Base-by-base conservation (phyloP, 2,113 vertebrate genomes). In the Ammodytes marinus region DNA sequence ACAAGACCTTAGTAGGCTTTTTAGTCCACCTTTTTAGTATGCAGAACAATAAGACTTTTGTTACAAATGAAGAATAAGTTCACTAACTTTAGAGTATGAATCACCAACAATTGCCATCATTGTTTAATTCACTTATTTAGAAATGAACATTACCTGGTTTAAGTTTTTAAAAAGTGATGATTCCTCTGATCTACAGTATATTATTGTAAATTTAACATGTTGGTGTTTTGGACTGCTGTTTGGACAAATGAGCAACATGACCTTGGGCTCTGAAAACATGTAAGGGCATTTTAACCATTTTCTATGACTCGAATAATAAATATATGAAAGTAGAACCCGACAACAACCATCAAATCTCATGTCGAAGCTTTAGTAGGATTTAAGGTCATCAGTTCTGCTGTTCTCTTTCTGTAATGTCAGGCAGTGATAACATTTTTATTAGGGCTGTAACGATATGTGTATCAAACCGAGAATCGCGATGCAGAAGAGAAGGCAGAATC, bases 391-490 rank as follows among this genome's bases (percentile, higher is more conserved):
- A 5, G 47, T 39, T 61, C n/a, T 69, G 60, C 70, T 70, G 54
- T 19, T 77, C 43, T 54, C 9, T 64, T 49, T 46, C 10, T 69
- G 11, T 0, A 0, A 40, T 57, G 69, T 72, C 19, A 40, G 46
- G 53, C 9, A 47, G 47, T n/a, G 68, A 69, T 42, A 77, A 53
- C 49, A 72, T 66, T 59, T 45, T 40, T 49, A 74, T 86, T n/a
- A n/a, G n/a, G n/a, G n/a, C n/a, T n/a, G n/a, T n/a, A n/a, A n/a
- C n/a, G n/a, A n/a, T n/a, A n/a, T n/a, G n/a, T n/a, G n/a, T n/a
- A n/a, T n/a, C n/a, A n/a, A n/a, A n/a, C n/a, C n/a, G n/a, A n/a
- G n/a, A n/a, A n/a, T n/a, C n/a, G n/a, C n/a, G n/a, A n/a, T n/a
- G n/a, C n/a, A n/a, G n/a, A n/a, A n/a, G n/a, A n/a, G n/a, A n/a